Conservation (phyloP, 2,888 invertebrate species). For the Drosophila putrida region DNA sequence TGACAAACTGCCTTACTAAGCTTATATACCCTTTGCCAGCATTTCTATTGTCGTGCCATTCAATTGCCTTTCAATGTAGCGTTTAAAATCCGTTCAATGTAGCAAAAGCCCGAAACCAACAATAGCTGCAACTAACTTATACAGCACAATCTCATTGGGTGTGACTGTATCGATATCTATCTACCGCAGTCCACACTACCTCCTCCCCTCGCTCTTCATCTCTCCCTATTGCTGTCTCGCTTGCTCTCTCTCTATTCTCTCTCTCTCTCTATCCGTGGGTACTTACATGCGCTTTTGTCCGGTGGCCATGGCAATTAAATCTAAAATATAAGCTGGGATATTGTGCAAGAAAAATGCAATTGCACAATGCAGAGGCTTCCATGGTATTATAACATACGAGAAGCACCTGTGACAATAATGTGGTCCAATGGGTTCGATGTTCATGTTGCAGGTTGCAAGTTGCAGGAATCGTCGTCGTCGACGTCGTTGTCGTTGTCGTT, state of each 20-base stretch:
- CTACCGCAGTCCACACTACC: not conserved
- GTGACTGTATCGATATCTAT: constrained; percentile 19
- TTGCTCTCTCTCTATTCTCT: constrained; percentile 8
- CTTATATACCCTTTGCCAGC: constrained; percentile 13
- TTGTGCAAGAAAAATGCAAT: constrained; percentile 85
- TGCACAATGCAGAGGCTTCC: constrained; percentile 84
- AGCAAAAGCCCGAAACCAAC: constrained; percentile 56
- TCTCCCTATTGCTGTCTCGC: not conserved
- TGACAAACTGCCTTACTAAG: constrained; percentile 1
- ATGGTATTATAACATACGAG: constrained; percentile 85
- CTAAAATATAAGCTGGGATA: constrained; percentile 85
- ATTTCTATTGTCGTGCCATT: constrained; percentile 31
- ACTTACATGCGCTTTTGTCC: constrained; percentile 86
- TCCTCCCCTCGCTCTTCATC: constrained; percentile 2
- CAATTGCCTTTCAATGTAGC: constrained; percentile 75
- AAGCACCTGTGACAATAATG: constrained; percentile 85
- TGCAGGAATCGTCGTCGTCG: constrained; percentile 7
- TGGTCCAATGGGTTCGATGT: constrained; percentile 59
- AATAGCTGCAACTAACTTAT: constrained; percentile 56
- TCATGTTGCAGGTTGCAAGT: constrained; percentile 17
- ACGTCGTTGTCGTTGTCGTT: not conserved
- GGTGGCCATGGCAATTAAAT: constrained; percentile 85
- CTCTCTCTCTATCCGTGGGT: constrained; percentile 38
- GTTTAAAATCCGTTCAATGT: constrained; percentile 71
- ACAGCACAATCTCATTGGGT: constrained; percentile 34